Evolutionary conservation across 2,888 invertebrate species (phyloP), one percentile per base, ranked within the genome.

Genomic region (Masnerella sp.): DNA sequence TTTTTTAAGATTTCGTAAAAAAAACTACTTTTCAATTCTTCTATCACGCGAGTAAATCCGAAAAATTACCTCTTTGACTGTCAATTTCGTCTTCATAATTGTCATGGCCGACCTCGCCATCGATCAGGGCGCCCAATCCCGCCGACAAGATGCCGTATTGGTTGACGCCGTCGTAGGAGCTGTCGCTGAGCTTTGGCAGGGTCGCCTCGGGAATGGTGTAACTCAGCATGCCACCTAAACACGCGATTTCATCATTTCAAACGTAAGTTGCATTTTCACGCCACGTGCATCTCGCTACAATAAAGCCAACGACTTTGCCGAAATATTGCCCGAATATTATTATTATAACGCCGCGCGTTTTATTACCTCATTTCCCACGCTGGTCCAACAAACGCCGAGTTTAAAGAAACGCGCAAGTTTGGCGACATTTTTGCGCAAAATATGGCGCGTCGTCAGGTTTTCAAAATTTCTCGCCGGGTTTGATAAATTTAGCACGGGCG

Each of bases 121-220:
- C 93, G 54, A 91, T 90, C 68, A 94, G 89, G 74, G 92, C 90
- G 17, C 94, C 94, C 36, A 94, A 88, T 34, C 94, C 94, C 38
- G 90, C 90, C 58, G 88, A 88, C 65, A 91, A 85, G 72, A 87
- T 81, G 40, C 89, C 89, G 56, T 84, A 84, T 47, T 83, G 52
- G 59, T 80, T 80, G 56, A 83, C 82, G 1, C 93, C 93, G 83
- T 94, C 94, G 87, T 93, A 94, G 15, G 91, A 91, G 76, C 89
- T 89, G 87, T 94, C 94, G 82, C 88, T 88, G 85, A 90, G 79
- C 73, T 89, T 89, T 49, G 87, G 84, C 43, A 88, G 83, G 59
- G 90, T 87, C 78, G 91, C 89, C 78, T 88, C 88, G 2, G 91
- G 91, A 69, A 89, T 88, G 34, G 87, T 87, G 86, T 91, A 91